Conservation (phyloP, 1,140 invertebrate genomes). For the Laodelphax striatellus region DNA sequence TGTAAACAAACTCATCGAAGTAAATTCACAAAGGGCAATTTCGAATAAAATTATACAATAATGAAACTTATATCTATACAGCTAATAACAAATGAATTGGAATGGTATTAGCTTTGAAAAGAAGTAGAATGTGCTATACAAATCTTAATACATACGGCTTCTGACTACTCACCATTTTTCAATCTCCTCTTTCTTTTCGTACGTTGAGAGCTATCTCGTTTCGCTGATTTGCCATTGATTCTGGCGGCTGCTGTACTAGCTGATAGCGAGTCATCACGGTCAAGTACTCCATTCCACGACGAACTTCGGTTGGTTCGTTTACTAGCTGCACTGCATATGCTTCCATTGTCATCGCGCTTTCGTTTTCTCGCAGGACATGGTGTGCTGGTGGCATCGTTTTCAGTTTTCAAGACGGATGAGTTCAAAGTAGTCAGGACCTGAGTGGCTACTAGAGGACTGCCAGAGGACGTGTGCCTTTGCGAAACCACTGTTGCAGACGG, state of each 20-base stretch:
- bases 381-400: background rate
- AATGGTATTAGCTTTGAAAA: too few relatives aligned
- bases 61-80: too few relatives aligned
- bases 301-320: slow-evolving; percentile 12
- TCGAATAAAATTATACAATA: too few relatives aligned
- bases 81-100: too few relatives aligned
- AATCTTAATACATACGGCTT: too few relatives aligned
- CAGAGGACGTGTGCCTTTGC: background rate
- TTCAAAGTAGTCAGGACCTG: background rate
- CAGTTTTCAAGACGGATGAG: background rate
- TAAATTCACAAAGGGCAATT: too few relatives aligned
- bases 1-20: too few relatives aligned
- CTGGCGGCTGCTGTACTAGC: background rate
- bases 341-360: slow-evolving; percentile 4
- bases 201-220: background rate
- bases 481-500: background rate
- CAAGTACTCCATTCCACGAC: slow-evolving; percentile 5
- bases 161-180: background rate
- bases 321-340: slow-evolving; percentile 5
- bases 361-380: background rate
- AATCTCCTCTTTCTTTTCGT: slow-evolving; percentile 4
- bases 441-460: background rate
- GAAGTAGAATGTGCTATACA: too few relatives aligned
- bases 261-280: background rate
- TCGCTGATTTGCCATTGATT: slow-evolving; percentile 8